A percentile compares a stretch with the other conserved stretches of the same genome.
These are phyloP conservation scores for Octopus bimaculoides DNA, from an alignment of 1,140 invertebrate genomes.

Conservation along the genomic window DNA sequence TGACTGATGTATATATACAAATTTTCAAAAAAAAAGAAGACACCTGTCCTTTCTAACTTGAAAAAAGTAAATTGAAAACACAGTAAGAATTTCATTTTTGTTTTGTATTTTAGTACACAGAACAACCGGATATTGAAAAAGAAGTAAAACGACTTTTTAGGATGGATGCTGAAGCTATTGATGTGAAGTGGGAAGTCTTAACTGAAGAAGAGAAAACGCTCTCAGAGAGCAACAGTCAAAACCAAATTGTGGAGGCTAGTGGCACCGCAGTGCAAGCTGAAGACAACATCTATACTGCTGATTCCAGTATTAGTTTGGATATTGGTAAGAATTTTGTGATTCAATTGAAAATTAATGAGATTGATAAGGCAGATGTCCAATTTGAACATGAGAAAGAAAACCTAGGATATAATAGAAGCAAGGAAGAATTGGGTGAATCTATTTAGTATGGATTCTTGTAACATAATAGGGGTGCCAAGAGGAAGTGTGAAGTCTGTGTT, in stretches of 20 bases:
- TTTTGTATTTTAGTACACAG: slow-evolving; percentile 67
- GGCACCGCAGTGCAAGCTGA: slow-evolving; percentile 17
- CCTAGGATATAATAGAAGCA: too few species aligned
- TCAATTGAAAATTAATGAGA: background rate
- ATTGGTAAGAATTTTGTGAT: slow-evolving; percentile 28
- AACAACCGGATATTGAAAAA: slow-evolving; percentile 97
- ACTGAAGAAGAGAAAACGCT: slow-evolving; percentile 71
- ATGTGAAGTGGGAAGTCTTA: slow-evolving; percentile 89
- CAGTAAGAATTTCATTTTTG: background rate
- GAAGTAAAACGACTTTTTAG: slow-evolving; percentile 87
- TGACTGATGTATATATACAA: too few species aligned
- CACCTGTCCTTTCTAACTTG: too few species aligned
- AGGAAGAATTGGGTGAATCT: too few species aligned
- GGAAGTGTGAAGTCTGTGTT: too few species aligned
- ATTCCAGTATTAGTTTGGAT: slow-evolving; percentile 37
- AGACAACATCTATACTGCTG: slow-evolving; percentile 20
- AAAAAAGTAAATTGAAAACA: too few species aligned
- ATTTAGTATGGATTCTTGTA: too few species aligned
- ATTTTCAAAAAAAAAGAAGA: too few species aligned
- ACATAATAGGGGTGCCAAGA: too few species aligned
- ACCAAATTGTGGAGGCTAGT: slow-evolving; percentile 19
- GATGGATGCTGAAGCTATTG: slow-evolving; percentile 87
- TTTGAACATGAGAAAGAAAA: too few species aligned
- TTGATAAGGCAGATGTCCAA: too few species aligned
- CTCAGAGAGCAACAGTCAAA: slow-evolving; percentile 28